Base-by-base conservation (phyloP, 2,113 vertebrate genomes). In the Neodon shergylaensis region DNA sequence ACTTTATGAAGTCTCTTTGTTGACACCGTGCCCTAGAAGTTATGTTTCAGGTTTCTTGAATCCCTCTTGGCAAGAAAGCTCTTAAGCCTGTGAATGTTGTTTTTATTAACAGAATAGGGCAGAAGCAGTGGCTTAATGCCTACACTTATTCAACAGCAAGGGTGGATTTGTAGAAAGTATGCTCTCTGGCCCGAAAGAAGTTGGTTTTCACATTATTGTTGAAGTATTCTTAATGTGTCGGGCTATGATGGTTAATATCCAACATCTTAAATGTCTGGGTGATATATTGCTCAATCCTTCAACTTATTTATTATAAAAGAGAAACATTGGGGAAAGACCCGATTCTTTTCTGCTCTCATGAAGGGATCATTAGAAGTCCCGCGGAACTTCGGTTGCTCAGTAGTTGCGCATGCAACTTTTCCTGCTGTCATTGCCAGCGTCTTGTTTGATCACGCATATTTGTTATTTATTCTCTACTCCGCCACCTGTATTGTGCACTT, bases 361-460 rank as follows among this genome's bases (percentile, higher is more conserved):
- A 97, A 96, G 31, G 19, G 81, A 44, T 63, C 73, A 70, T 42
- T 91, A 49, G 66, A 39, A 28, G 54, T 92, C 47, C 70, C 21
- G 2, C 65, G 54, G 33, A 88, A 63, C 47, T 89, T 88, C 17
- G 52, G 33, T 78, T 79, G 79, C 70, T 97, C 21, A 47, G 16
- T 44, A 90, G 68, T 89, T 94, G 86, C 39, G 24, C 90, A 81
- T 84, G 93, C 74, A 7, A 28, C 61, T 33, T 31, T 5, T 26
- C n/a, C 31, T 26, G 10, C 2, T 79, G 44, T 44, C 61, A 36
- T 58, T 78, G 7, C 74, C 19, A 13, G 88, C 85, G 91, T 96
- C 96, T 85, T 97, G 95, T 94, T 94, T 97, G 95, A 96, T 94
- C 73, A 86, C 92, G 96, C 88, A 90, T 98, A 54, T 94, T 97